phyloP scores from a whole-genome alignment of 1,140 invertebrate species.

The Zaprionus capensis region DNA sequence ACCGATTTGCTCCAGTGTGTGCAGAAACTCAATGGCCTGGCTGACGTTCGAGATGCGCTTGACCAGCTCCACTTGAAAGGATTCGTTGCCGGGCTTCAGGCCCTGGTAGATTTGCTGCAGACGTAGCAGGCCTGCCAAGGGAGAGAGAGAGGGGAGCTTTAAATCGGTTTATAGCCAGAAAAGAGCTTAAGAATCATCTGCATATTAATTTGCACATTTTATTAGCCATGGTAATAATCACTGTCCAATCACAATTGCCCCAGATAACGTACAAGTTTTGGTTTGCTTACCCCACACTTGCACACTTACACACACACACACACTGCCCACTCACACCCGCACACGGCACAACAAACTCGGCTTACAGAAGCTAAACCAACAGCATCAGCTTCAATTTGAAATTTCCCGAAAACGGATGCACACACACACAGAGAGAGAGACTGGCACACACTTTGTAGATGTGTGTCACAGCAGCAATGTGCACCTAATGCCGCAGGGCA shows the following conservation, averaged over 20 bases:
- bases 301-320: constrained; percentile 7
- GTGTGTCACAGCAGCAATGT: background rate
- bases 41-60: constrained; percentile 91
- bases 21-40: constrained; percentile 91
- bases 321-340: background rate
- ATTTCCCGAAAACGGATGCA: constrained; percentile 71
- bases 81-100: constrained; percentile 90
- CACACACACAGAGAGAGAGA: constrained; percentile 1
- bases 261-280: constrained; percentile 5
- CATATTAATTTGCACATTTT: constrained; percentile 5
- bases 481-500: constrained; percentile 9
- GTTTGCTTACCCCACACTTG: background rate
- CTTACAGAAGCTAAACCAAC: constrained; percentile 60
- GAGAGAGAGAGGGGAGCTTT: constrained; percentile 3
- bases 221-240: background rate
- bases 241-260: constrained; percentile 10
- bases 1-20: constrained; percentile 90
- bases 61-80: constrained; percentile 93
- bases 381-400: constrained; percentile 75
- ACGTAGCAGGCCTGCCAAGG: constrained; percentile 90
- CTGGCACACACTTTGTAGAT: constrained; percentile 3
- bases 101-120: constrained; percentile 95
- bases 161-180: constrained; percentile 2
- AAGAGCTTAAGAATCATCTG: background rate
- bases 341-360: constrained; percentile 29